Evolutionary conservation across 2,797 vertebrate species (phyloP).

Genomic region (Avahi laniger): DNA sequence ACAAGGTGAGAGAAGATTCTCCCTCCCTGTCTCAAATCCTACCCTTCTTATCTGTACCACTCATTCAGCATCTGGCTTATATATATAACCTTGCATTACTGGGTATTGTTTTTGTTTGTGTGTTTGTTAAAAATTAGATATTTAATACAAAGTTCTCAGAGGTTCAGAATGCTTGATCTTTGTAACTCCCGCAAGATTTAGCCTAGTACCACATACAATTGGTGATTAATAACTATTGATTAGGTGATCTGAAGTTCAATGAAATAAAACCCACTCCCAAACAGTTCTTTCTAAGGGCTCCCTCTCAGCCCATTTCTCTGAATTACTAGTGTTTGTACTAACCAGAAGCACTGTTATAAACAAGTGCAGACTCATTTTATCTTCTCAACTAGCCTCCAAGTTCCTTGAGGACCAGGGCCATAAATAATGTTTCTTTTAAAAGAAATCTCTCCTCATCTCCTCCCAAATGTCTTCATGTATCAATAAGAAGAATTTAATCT

Average conservation of each 20-base stretch:
- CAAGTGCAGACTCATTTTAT: neutral
- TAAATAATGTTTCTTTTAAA: neutral
- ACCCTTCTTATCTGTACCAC: neutral
- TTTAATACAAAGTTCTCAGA: neutral
- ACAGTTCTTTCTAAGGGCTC: constrained; percentile 1
- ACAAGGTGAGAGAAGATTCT: neutral
- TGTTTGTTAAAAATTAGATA: neutral
- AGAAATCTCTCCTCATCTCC: neutral
- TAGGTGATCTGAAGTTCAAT: neutral
- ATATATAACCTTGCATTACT: neutral
- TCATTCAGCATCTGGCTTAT: neutral
- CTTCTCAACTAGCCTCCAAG: neutral
- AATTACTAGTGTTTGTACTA: neutral
- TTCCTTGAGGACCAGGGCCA: neutral
- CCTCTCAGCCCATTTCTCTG: neutral
- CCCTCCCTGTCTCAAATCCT: neutral
- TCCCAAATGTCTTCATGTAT: neutral
- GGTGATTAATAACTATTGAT: neutral
- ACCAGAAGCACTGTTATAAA: neutral
- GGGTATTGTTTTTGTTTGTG: neutral
- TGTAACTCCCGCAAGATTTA: neutral
- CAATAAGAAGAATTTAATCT: neutral
- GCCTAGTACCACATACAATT: neutral
- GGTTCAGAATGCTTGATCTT: neutral
- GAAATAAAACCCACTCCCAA: neutral